phyloP scores from a whole-genome alignment of 1,140 invertebrate genomes.

The Plectus sambesii region DNA sequence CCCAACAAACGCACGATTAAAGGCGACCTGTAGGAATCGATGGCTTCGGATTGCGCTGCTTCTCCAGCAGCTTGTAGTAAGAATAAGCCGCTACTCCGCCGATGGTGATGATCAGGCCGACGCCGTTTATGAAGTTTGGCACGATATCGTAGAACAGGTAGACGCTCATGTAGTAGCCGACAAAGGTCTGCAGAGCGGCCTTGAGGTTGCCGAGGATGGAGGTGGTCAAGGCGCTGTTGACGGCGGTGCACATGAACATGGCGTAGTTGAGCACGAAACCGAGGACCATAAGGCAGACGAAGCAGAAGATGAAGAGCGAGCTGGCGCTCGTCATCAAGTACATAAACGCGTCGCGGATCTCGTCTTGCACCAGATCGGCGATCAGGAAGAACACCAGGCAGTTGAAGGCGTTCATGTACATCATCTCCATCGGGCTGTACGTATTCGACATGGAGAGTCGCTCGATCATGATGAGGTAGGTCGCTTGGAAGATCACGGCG shows the following conservation, averaged over 20 bases:
- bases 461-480: conserved; percentile 51
- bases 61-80: too few relatives aligned
- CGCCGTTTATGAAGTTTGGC: conserved; percentile 18
- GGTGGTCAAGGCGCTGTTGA: conserved; percentile 51
- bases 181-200: conserved; percentile 49
- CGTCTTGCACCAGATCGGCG: conserved; percentile 28
- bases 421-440: conserved; percentile 15
- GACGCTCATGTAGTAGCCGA: conserved; percentile 49
- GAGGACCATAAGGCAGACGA: conserved; percentile 46
- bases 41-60: too few relatives aligned
- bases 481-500: conserved; percentile 50
- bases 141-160: conserved; percentile 27
- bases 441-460: conserved; percentile 32
- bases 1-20: too few relatives aligned
- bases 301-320: conserved; percentile 44
- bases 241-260: conserved; percentile 50
- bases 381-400: conserved; percentile 25
- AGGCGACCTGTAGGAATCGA: too few relatives aligned
- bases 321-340: conserved; percentile 25
- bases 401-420: conserved; percentile 30
- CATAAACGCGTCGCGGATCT: conserved; percentile 29
- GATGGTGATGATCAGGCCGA: too few relatives aligned
- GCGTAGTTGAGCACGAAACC: conserved; percentile 51
- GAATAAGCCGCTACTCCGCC: too few relatives aligned
- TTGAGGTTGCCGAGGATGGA: conserved; percentile 51